Evolutionary conservation across 2,113 vertebrate species (phyloP), one percentile per base, ranked within the genome.

Genomic region (Hyla sarda): DNA sequence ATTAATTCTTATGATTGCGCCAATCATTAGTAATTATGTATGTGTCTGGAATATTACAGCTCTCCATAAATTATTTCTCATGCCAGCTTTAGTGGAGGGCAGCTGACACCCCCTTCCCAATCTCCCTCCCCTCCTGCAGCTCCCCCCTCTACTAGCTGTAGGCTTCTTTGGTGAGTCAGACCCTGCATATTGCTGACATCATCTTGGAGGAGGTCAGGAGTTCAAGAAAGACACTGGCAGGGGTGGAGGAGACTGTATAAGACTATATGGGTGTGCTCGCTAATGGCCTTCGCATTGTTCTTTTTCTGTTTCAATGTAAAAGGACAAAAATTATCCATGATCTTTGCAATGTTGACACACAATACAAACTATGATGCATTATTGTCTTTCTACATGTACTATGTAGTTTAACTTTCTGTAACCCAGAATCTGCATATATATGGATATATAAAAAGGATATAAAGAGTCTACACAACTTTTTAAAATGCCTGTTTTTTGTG

Each of bases 131-230:
- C 16, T 45, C 14, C 62, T 45, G 10, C 16, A 10, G 17, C 84
- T 58, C 30, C 48, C 30, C 21, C 62, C 48, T 10, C 28, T 48
- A 16, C 84, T 37, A 74, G 47, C 45, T 88, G 88, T 82, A 83
- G 11, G 91, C 89, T 90, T 90, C 91, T 88, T 76, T 75, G 85
- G 89, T 91, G 91, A 92, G 92, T 93, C 90, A 90, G 88, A 89
- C 88, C 85, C 83, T 65, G 88, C 89, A 90, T 80, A 73, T 87
- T 0, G 45, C 90, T 90, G 91, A 91, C 91, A 90, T 91, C 89
- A 91, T 91, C 89, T 91, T 91, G 90, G 90, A 91, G 89, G 90
- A 92, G 90, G 92, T 94, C 92, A 94, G 89, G 91, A 93, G 93
- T 93, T 93, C 91, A 92, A 91, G 90, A 92, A 91, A 93, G 90